Evolutionary conservation across 2,113 vertebrate species (phyloP), one percentile per base, ranked within the genome.

Genomic region (Rhinopomastus cyanomelas): DNA sequence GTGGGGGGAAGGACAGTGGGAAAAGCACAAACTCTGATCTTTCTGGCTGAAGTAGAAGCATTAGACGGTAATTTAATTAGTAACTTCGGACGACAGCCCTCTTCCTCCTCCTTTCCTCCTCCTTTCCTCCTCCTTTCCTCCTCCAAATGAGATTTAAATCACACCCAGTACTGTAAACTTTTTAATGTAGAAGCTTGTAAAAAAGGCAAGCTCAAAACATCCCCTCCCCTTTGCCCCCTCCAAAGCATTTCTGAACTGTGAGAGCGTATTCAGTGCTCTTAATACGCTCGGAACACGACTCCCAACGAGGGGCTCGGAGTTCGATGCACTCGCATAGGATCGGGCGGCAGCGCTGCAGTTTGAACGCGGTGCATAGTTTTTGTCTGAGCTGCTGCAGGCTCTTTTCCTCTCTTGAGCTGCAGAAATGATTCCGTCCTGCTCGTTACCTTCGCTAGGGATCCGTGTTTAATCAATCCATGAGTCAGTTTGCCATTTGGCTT

Each of bases 141-240:
- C 96, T 92, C 92, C 89, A 94, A 92, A 95, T 88, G 60, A 85
- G 80, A 80, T 95, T 96, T 94, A 92, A 88, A 91, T 92, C 92
- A 51, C 85, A 39, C 81, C 82, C 81, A 46, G 78, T 49, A 68
- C 78, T 91, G 81, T 88, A 92, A 94, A 93, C 79, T 94, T 85
- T 90, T 91, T 92, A 86, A 93, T 94, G 85, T 52, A 73, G 76
- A 74, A 81, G 69, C 88, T 84, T 88, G 87, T 95, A 87, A 91
- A 93, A 88, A 94, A 92, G 88, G 79, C 94, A 82, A 82, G 64
- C 73, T 49, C 67, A 17, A 87, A 93, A 88, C 88, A 79, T 90
- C 55, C 77, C 84, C 90, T 92, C 83, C 91, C 90, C 59, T 34
- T 61, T 68, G 30, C 59, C 78, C 68, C 59, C 80, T 90, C 77